Percentiles rank a stretch among this genome's conserved stretches.
Conservation (phyloP, 2,797 vertebrate species). For the Podargus strigoides region DNA sequence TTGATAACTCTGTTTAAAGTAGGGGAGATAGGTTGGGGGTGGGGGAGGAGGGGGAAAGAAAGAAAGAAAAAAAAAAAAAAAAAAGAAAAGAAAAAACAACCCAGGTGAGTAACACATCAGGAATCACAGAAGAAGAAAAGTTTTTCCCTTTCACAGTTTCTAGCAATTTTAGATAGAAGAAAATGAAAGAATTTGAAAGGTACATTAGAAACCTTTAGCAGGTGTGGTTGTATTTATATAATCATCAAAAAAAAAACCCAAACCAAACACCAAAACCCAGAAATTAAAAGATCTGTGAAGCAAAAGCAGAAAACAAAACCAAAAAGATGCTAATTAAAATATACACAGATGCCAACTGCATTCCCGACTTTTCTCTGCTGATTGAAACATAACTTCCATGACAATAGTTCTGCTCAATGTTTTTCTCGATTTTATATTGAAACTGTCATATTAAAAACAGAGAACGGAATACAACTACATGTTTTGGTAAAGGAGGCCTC, state of each 20-base stretch:
- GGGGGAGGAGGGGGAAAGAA: too few relatives aligned
- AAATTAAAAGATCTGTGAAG: not conserved
- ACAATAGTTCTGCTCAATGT: not conserved
- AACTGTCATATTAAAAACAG: not conserved
- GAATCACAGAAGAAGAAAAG: not conserved
- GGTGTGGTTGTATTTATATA: not conserved
- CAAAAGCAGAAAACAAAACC: not conserved
- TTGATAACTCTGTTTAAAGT: conserved; percentile 70
- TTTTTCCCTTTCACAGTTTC: not conserved
- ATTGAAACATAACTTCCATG: not conserved
- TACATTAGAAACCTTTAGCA: not conserved
- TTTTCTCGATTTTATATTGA: not conserved
- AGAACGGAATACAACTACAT: not conserved
- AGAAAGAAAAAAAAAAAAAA: too few relatives aligned
- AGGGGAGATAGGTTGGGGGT: not conserved
- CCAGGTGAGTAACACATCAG: not conserved
- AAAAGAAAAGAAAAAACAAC: not conserved
- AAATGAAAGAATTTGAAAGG: not conserved
- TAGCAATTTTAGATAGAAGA: not conserved
- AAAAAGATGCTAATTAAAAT: not conserved
- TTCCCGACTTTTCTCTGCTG: not conserved
- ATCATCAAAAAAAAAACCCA: not conserved
- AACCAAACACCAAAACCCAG: not conserved
- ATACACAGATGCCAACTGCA: not conserved
- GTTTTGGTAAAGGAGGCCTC: not conserved